A percentile compares a stretch with the other conserved stretches of the same genome.
Evolutionary conservation across 2,888 invertebrate genomes (phyloP).

Genomic region (Erebia ligea): DNA sequence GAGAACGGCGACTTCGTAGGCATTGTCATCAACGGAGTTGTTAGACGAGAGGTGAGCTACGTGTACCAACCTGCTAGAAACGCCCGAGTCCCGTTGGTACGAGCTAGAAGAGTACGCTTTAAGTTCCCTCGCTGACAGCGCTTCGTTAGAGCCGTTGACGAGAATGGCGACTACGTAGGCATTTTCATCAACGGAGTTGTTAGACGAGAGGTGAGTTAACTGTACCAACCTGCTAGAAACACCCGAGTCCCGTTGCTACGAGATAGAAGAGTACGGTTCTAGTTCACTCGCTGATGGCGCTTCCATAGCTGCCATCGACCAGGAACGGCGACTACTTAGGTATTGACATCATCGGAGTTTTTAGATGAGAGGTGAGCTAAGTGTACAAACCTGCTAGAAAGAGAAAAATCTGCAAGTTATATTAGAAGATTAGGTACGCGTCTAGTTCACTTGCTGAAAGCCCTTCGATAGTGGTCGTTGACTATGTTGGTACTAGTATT

Average conservation of each 20-base stretch:
- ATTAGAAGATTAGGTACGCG: too few species aligned
- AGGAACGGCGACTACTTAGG: conserved; percentile 83
- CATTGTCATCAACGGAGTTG: conserved; percentile 80
- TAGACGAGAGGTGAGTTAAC: conserved; percentile 56
- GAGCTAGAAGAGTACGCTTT: conserved; percentile 87
- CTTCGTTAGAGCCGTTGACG: conserved; percentile 86
- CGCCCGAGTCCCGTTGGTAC: neutral
- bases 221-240: conserved; percentile 64
- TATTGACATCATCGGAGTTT: conserved; percentile 81
- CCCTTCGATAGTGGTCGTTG: too few species aligned
- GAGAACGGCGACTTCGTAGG: conserved; percentile 83
- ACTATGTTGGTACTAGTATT: too few species aligned
- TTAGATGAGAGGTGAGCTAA: conserved; percentile 58
- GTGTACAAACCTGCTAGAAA: neutral
- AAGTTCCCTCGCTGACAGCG: conserved; percentile 81
- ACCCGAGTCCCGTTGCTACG: conserved; percentile 82
- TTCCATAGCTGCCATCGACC: conserved; percentile 85
- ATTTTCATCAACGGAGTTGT: conserved; percentile 81
- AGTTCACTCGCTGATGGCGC: conserved; percentile 83
- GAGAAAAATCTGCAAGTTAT: neutral
- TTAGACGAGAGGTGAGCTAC: conserved; percentile 58
- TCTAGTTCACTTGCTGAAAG: too few species aligned
- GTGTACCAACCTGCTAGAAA: neutral
- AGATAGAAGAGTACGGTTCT: conserved; percentile 86
- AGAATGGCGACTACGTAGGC: conserved; percentile 83